Base-by-base conservation (phyloP, 2,797 vertebrate species). In the Poecilia gillii region DNA sequence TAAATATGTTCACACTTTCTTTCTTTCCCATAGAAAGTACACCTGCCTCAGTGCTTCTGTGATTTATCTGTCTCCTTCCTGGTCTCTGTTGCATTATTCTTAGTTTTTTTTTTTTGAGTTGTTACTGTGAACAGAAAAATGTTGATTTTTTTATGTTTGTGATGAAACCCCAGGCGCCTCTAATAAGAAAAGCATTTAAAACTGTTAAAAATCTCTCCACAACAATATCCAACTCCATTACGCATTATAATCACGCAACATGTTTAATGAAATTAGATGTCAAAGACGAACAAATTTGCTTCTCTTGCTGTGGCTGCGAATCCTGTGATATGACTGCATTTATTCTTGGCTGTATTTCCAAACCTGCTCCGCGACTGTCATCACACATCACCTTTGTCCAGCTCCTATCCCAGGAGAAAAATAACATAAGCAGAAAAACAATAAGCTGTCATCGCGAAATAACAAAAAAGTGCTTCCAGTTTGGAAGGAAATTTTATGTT, bases 291-390 rank as follows among this genome's bases (percentile, higher is more conserved):
- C 20, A 72, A 57, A 59, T 71, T 23, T 36, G 28, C 23, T 55
- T 36, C 16, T 72, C 31, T 11, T 39, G 64, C 36, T 43, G 33
- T 76, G 31, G 16, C 20, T 66, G 46, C 55, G 43, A 33, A 45
- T 74, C 14, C 14, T 20, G 76, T 71, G 47, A 57, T 53, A 6
- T 23, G 8, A 41, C 25, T 33, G 20, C 70, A 72, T 72, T 72
- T 36, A 62, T 33, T 74, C n/a, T 72, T 77, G 75, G 59, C 80
- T 57, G 64, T 33, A 9, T 77, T 77, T 73, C 59, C 43, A 49
- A 73, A 64, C 70, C 70, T 62, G 36, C 43, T 72, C 23, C 49
- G 43, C 14, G 39, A 49, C 74, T 73, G 57, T 76, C 47, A 73
- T 76, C 73, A 73, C 39, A 79, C 51, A 70, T 53, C 46, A 70